Evolutionary conservation across 1,140 invertebrate species (phyloP), one percentile per base, ranked within the genome.

Genomic region (Trypoxylus dichotomus): DNA sequence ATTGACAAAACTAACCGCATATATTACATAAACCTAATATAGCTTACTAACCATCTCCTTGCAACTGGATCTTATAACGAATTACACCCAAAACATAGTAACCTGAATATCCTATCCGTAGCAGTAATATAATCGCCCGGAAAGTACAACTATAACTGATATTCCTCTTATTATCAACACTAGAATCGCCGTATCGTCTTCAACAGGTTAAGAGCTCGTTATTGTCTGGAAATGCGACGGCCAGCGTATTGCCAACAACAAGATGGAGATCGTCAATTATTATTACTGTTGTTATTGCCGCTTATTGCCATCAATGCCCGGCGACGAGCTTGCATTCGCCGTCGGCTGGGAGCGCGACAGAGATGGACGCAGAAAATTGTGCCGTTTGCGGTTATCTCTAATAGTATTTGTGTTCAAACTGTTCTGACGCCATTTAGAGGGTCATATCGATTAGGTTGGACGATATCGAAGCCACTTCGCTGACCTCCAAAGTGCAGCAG

Each of bases 221-320:
- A 68, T 68, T 29, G 60, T 27, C 24, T 21, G 60, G 60, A 68
- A 68, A 68, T 27, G 60, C 60, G 60, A 68, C 60, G 60, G 24
- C 11, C 27, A 13, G 60, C 60, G 24, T 54, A 19, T n/a, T 54
- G 47, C 47, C 47, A 54, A 54, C 47, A 68, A 29, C 60, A 68
- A 68, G 60, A 68, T 68, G 60, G 60, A 27, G 60, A 68, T 68
- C 60, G 60, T 68, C 60, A 68, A 68, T 68, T 68, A 68, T 68
- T 68, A 68, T 68, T 68, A 68, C 21, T 68, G 60, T 27, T 68
- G 60, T 68, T 68, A 68, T 27, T 68, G 60, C 60, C 21, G 60
- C 60, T 68, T 68, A 68, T 68, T 68, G 60, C 60, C 60, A 68
- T n/a, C 60, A 24, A 68, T 29, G 60, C 13, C 7, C 21, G 60